Percentiles rank a stretch among this genome's conserved stretches.
Evolutionary conservation across 2,113 vertebrate genomes (phyloP).

Genomic region (Phyllostomus hastatus): DNA sequence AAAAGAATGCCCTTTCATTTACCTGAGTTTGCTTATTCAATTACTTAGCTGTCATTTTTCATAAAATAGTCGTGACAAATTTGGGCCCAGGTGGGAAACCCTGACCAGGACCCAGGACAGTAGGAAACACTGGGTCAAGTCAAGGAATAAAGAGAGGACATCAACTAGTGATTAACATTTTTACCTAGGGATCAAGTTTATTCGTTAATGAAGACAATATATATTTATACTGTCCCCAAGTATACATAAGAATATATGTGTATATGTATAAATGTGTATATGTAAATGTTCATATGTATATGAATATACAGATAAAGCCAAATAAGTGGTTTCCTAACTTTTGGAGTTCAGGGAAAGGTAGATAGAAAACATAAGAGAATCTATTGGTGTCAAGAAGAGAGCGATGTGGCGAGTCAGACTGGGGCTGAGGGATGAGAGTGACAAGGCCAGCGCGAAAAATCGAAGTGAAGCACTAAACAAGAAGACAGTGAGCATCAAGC

Average conservation of each 20-base stretch:
- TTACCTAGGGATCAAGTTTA: background rate
- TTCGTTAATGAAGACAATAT: background rate
- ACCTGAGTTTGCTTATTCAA: slow-evolving; percentile 25
- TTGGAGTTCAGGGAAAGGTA: background rate
- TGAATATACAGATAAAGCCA: background rate
- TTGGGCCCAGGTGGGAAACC: background rate
- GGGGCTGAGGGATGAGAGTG: background rate
- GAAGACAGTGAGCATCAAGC: background rate
- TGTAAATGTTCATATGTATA: background rate
- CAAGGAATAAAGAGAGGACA: background rate
- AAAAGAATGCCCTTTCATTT: slow-evolving; percentile 38
- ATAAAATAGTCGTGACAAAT: slow-evolving; percentile 31
- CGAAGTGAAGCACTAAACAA: background rate
- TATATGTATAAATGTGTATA: background rate
- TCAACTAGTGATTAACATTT: background rate
- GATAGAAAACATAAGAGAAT: background rate
- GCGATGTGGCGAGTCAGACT: background rate
- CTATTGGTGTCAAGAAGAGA: background rate
- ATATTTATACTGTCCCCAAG: background rate
- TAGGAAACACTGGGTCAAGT: background rate
- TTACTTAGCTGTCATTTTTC: slow-evolving; percentile 29
- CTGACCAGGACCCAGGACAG: background rate
- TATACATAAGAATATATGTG: background rate
- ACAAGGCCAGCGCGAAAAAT: background rate
- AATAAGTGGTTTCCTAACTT: background rate